Conservation (phyloP, 2,113 vertebrate species). For the Labeo catla region DNA sequence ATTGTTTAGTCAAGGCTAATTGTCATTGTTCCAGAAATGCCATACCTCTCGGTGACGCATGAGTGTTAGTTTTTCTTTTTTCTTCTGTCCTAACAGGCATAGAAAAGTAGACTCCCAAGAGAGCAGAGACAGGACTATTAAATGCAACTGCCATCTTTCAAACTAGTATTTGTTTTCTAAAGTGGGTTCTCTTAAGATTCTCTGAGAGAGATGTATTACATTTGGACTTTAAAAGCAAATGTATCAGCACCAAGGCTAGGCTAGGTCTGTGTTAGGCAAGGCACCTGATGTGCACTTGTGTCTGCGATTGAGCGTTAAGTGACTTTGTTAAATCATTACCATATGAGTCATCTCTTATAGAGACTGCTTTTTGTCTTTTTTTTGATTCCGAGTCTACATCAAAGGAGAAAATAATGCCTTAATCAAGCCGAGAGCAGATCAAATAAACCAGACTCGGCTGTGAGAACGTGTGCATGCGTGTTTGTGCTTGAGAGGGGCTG, state of each 20-base stretch:
- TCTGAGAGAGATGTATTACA: constrained; percentile 5
- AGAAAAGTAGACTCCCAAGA: constrained; percentile 35
- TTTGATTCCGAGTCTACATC: constrained; percentile 31
- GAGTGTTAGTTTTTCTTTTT: constrained; percentile 45
- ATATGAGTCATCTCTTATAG: constrained; percentile 14
- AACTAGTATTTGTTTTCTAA: neutral
- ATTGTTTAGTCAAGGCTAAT: constrained; percentile 73
- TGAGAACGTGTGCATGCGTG: neutral
- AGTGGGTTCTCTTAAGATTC: neutral
- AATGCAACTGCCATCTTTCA: constrained; percentile 17
- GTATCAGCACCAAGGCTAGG: neutral
- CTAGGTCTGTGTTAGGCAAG: neutral
- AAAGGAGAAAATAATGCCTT: constrained; percentile 41
- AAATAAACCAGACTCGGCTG: constrained; percentile 20
- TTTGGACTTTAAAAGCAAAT: neutral
- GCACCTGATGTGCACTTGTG: neutral
- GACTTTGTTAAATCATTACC: constrained; percentile 54
- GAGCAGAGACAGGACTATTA: constrained; percentile 1
- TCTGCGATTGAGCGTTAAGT: constrained; percentile 13
- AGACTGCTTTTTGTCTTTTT: constrained; percentile 43
- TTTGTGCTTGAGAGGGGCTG: constrained; percentile 27
- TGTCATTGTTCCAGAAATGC: constrained; percentile 67
- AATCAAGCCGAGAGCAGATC: constrained; percentile 55
- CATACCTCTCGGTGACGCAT: constrained; percentile 56
- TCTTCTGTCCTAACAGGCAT: neutral